Percentiles rank a stretch among this genome's conserved stretches.
Conservation (phyloP, 2,888 invertebrate genomes). For the Papilio elwesi region DNA sequence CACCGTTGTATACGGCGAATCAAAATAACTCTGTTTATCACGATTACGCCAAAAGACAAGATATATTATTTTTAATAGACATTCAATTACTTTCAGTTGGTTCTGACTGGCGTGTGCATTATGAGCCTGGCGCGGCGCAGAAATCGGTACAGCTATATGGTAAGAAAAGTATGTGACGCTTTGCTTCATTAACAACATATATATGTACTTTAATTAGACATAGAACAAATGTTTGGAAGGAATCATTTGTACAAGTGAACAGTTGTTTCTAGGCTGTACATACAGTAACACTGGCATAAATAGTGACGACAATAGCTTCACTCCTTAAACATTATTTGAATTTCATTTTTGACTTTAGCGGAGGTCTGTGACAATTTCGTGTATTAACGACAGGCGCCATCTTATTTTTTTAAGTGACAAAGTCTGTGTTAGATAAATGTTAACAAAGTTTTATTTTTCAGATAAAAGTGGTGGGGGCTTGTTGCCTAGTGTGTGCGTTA, state of each 20-base stretch:
- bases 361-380: too few relatives aligned
- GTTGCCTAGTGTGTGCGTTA: slow-evolving; percentile 93
- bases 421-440: too few relatives aligned
- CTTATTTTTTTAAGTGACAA: too few relatives aligned
- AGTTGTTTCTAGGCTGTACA: background rate
- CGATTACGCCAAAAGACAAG: too few relatives aligned
- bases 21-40: too few relatives aligned
- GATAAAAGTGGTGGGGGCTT: slow-evolving; percentile 95
- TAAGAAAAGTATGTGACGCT: slow-evolving; percentile 84
- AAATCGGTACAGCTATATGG: slow-evolving; percentile 94
- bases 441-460: slow-evolving; percentile 62
- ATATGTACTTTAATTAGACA: background rate
- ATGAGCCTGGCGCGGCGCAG: slow-evolving; percentile 93
- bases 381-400: too few relatives aligned
- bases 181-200: slow-evolving; percentile 31
- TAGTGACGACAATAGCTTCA: background rate
- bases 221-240: background rate
- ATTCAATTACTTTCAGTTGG: slow-evolving; percentile 85
- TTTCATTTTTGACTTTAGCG: too few relatives aligned
- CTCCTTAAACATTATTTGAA: too few relatives aligned
- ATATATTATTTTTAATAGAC: too few relatives aligned
- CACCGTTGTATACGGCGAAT: too few relatives aligned
- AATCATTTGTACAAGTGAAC: background rate
- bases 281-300: background rate
- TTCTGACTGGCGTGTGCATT: slow-evolving; percentile 93